phyloP scores from a whole-genome alignment of 1,140 invertebrate species.

The Heliconius congener region DNA sequence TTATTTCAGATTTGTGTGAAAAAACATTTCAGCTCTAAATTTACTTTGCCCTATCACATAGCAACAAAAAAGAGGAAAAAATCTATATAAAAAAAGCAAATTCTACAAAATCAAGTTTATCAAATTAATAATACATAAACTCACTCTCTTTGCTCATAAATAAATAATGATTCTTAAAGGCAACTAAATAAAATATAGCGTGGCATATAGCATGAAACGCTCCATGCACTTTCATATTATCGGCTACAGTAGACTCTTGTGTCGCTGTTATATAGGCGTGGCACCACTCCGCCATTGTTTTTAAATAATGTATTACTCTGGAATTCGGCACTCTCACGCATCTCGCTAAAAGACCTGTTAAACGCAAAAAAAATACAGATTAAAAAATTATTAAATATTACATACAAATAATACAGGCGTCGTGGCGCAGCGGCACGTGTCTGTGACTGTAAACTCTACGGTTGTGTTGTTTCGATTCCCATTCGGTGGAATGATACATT shows the following conservation, averaged over 20 bases:
- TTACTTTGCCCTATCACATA: no score
- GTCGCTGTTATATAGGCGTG: conserved; percentile 76
- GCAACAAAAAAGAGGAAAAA: no score
- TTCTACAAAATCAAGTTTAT: not conserved
- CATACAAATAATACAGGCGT: no score
- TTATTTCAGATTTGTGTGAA: no score
- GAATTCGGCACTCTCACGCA: conserved; percentile 66
- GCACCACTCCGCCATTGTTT: conserved; percentile 77
- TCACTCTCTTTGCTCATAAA: conserved; percentile 88
- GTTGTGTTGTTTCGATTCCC: no score
- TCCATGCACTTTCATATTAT: conserved; percentile 85
- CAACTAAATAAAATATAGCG: conserved; percentile 93
- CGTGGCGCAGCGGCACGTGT: no score
- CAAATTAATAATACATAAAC: conserved; percentile 47
- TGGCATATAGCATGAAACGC: conserved; percentile 96
- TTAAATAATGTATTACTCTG: conserved; percentile 67
- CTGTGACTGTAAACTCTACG: no score
- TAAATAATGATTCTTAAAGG: conserved; percentile 92
- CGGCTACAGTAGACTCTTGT: conserved; percentile 63
- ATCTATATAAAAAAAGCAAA: not conserved
- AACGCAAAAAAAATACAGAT: not conserved
- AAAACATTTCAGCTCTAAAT: no score
- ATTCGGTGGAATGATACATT: no score
- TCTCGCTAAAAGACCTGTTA: conserved; percentile 55
- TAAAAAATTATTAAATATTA: not conserved